Conservation (phyloP, 2,888 invertebrate species). For the Shargacucullia verbasci region DNA sequence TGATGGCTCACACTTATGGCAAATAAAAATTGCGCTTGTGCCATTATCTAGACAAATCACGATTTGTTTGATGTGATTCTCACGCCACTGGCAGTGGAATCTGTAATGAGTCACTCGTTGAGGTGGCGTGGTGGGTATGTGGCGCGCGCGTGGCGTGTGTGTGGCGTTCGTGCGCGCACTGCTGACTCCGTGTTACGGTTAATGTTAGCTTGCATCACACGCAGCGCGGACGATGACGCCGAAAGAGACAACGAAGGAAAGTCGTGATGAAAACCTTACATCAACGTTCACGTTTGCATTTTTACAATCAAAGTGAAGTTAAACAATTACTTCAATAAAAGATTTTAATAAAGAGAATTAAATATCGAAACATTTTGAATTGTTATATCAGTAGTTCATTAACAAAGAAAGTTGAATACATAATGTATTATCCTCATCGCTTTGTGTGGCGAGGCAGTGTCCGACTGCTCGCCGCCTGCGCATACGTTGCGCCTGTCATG, state of each 20-base stretch:
- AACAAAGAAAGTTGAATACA: slow-evolving; percentile 44
- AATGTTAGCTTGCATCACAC: slow-evolving; percentile 68
- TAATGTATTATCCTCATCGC: slow-evolving; percentile 48
- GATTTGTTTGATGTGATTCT: slow-evolving; percentile 69
- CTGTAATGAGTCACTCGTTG: slow-evolving; percentile 45
- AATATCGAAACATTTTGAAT: slow-evolving; percentile 21
- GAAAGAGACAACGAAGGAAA: slow-evolving; percentile 72
- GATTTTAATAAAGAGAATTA: slow-evolving; percentile 23
- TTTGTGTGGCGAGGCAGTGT: slow-evolving; percentile 42
- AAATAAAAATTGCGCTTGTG: slow-evolving; percentile 67
- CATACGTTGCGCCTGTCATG: slow-evolving; percentile 60
- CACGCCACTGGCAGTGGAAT: slow-evolving; percentile 61
- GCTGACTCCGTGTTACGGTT: slow-evolving; percentile 63
- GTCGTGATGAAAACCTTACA: slow-evolving; percentile 63
- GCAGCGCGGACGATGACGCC: slow-evolving; percentile 65
- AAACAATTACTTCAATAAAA: slow-evolving; percentile 32
- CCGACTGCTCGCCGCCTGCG: slow-evolving; percentile 60
- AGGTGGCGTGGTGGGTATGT: slow-evolving; percentile 37
- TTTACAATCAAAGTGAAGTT: slow-evolving; percentile 42
- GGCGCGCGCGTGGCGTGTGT: slow-evolving; percentile 33
- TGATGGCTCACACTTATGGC: slow-evolving; percentile 68
- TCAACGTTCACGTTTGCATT: slow-evolving; percentile 42
- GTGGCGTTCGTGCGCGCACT: slow-evolving; percentile 36
- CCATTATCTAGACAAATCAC: slow-evolving; percentile 71
- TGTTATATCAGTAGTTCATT: slow-evolving; percentile 36